Percentiles rank a stretch among this genome's conserved stretches.
Evolutionary conservation across 2,113 vertebrate species (phyloP).

Genomic region (Pangasianodon hypophthalmus): DNA sequence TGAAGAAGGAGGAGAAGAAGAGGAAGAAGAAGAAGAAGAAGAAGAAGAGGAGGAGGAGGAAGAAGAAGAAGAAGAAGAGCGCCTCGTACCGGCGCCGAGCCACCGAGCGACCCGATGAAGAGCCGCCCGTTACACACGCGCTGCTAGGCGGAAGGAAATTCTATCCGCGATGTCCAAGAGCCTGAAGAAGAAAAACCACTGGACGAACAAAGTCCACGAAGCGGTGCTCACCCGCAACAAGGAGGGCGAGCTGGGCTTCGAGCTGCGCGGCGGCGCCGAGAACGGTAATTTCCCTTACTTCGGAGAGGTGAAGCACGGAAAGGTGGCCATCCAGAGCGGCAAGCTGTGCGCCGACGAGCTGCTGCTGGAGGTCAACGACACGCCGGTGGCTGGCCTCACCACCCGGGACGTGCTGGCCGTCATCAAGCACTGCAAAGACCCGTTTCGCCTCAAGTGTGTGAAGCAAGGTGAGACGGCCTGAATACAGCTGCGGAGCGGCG

Average conservation of each 20-base stretch:
- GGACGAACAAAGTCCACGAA: slow-evolving; percentile 99
- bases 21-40: neutral
- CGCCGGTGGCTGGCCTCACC: slow-evolving; percentile 95
- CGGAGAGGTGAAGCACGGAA: slow-evolving; percentile 91
- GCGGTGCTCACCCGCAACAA: slow-evolving; percentile 86
- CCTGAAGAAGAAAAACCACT: slow-evolving; percentile 99
- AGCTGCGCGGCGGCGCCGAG: slow-evolving; percentile 93
- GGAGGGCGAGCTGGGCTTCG: slow-evolving; percentile 95
- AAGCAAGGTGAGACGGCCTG: slow-evolving; percentile 88
- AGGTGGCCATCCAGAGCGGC: slow-evolving; percentile 93
- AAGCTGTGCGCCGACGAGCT: slow-evolving; percentile 93
- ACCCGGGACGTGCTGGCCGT: slow-evolving; percentile 95
- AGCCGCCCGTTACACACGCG: slow-evolving; percentile 62
- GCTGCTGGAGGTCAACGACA: slow-evolving; percentile 98
- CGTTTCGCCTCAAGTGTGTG: slow-evolving; percentile 96
- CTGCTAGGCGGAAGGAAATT: slow-evolving; percentile 60
- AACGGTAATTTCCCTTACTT: slow-evolving; percentile 95
- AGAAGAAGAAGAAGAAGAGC: slow-evolving; percentile 37
- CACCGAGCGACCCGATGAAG: slow-evolving; percentile 56
- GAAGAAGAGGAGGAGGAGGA: neutral
- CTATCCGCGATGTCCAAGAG: slow-evolving; percentile 94
- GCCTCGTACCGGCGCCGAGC: slow-evolving; percentile 56
- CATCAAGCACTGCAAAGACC: slow-evolving; percentile 98
- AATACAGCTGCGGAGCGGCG: slow-evolving; percentile 35
- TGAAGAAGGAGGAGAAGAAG: neutral